These are phyloP conservation scores for Lithophane semibrunnea DNA, from an alignment of 2,888 invertebrate genomes.

Conservation along the genomic window DNA sequence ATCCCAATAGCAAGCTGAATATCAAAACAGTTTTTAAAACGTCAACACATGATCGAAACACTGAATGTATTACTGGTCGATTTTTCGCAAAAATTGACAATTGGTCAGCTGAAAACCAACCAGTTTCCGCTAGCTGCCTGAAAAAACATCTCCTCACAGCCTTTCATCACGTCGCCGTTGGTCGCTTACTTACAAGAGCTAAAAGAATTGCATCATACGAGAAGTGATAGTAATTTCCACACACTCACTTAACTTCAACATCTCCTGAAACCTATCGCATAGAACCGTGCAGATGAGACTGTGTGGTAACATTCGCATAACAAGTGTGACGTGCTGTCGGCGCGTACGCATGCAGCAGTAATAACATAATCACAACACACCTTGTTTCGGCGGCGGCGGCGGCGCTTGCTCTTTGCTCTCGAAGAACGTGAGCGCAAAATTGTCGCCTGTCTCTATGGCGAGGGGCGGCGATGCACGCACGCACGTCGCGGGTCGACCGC, in stretches of 20 bases:
- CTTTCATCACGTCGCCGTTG: neutral
- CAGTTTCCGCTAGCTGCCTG: conserved; percentile 14
- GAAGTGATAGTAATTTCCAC: conserved; percentile 14
- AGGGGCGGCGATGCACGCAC: conserved; percentile 91
- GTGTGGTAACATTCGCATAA: conserved; percentile 60
- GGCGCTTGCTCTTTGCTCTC: conserved; percentile 91
- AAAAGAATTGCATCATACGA: conserved; percentile 28
- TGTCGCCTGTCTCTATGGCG: conserved; percentile 94
- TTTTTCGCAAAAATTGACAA: conserved; percentile 16
- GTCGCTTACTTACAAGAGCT: conserved; percentile 2
- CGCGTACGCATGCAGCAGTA: conserved; percentile 60
- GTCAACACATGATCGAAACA: conserved; percentile 19
- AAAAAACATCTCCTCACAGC: neutral
- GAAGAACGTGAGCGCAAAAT: conserved; percentile 95
- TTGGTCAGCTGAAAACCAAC: neutral
- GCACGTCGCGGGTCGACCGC: conserved; percentile 92
- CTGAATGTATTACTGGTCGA: conserved; percentile 32
- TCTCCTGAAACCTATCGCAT: conserved; percentile 23
- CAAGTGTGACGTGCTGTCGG: conserved; percentile 34
- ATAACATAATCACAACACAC: conserved; percentile 73
- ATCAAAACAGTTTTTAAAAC: conserved; percentile 46
- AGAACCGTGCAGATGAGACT: conserved; percentile 17
- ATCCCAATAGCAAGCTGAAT: conserved; percentile 48
- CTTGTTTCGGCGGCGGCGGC: conserved; percentile 83
- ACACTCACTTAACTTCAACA: conserved; percentile 16